Evolutionary conservation across 2,113 vertebrate genomes (phyloP).

Genomic region (Empidonax alnorum): DNA sequence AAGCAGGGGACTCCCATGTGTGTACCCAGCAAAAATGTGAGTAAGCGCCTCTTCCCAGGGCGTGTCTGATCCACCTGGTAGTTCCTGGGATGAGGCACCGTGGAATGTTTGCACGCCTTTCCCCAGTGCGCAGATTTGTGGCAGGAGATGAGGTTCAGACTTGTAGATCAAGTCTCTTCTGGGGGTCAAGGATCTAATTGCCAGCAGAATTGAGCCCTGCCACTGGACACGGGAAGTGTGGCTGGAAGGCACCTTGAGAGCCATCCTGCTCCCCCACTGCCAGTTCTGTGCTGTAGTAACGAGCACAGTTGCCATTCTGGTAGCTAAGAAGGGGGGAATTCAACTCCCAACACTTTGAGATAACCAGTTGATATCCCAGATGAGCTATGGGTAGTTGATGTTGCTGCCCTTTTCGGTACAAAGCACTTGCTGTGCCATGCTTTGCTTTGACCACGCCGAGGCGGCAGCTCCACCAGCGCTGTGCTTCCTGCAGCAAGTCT

Average conservation of each 20-base stretch:
- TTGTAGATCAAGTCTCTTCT: neutral
- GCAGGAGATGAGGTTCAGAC: neutral
- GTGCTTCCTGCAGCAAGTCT: neutral
- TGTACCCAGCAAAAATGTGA: constrained; percentile 94
- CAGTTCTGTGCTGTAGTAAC: neutral
- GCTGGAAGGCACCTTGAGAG: neutral
- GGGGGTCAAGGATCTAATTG: accelerated
- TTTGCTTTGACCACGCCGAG: neutral
- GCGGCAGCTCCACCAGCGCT: accelerated
- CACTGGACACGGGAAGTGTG: accelerated
- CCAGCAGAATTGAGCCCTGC: neutral
- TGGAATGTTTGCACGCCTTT: accelerated
- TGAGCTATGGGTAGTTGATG: neutral
- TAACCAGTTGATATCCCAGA: neutral
- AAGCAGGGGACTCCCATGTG: constrained; percentile 93
- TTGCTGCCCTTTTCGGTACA: accelerated
- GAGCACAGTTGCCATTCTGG: neutral
- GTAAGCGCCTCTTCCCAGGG: constrained; percentile 18
- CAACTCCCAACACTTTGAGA: neutral
- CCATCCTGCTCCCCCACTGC: neutral
- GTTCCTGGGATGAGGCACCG: neutral
- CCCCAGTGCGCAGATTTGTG: neutral
- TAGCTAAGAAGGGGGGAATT: neutral
- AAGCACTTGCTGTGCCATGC: accelerated
- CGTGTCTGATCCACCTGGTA: accelerated